These are phyloP conservation scores for Drosophila sordidula DNA, from an alignment of 2,888 invertebrate genomes.

Conservation along the genomic window DNA sequence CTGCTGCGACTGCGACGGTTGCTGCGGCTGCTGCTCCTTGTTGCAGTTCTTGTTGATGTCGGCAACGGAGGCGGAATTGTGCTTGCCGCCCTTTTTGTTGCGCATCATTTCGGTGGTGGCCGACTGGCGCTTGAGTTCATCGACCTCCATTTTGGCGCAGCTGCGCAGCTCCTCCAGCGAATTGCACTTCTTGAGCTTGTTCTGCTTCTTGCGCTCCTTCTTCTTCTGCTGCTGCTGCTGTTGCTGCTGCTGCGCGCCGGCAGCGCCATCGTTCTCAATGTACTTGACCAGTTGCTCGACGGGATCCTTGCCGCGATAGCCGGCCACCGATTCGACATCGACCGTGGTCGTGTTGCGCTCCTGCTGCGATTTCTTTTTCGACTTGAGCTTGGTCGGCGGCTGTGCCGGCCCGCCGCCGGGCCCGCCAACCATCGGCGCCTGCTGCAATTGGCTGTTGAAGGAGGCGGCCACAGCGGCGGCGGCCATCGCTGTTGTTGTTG, in stretches of 20 bases:
- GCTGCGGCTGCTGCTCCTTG: slow-evolving; percentile 52
- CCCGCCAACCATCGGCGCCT: slow-evolving; percentile 27
- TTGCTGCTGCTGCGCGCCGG: slow-evolving; percentile 48
- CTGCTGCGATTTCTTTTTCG: slow-evolving; percentile 86
- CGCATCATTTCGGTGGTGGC: slow-evolving; percentile 83
- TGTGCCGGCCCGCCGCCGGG: slow-evolving; percentile 9
- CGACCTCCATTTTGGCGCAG: slow-evolving; percentile 90
- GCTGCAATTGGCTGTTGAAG: slow-evolving; percentile 62
- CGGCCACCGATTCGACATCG: slow-evolving; percentile 88
- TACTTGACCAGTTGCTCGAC: slow-evolving; percentile 91
- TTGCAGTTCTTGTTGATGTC: slow-evolving; percentile 80
- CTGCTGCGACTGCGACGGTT: no score
- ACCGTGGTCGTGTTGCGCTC: slow-evolving; percentile 86
- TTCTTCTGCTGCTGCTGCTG: slow-evolving; percentile 83
- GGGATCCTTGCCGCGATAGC: slow-evolving; percentile 92
- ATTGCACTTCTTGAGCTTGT: slow-evolving; percentile 88
- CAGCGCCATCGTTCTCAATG: slow-evolving; percentile 88
- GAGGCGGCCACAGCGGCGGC: slow-evolving; percentile 67
- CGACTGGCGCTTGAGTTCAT: slow-evolving; percentile 85
- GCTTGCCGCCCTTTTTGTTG: slow-evolving; percentile 69
- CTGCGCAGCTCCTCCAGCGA: slow-evolving; percentile 92
- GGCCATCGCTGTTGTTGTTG: slow-evolving; percentile 64
- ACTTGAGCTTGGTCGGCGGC: slow-evolving; percentile 64
- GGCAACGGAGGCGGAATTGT: slow-evolving; percentile 75
- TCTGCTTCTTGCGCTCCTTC: slow-evolving; percentile 86